These are phyloP conservation scores for Drosophila ercepeae DNA, from an alignment of 1,140 invertebrate genomes.

Conservation along the genomic window DNA sequence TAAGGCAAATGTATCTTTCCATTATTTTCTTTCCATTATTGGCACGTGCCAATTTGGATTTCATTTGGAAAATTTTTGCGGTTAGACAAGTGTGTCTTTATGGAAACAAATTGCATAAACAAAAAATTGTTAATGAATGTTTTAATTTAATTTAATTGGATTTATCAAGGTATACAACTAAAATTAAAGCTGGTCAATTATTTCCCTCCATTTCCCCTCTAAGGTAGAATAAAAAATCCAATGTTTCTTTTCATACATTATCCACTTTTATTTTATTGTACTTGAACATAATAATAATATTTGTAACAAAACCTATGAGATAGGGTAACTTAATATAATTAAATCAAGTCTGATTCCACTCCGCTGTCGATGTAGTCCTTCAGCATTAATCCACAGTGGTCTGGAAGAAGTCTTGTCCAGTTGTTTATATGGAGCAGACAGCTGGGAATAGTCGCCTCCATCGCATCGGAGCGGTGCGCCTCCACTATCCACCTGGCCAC, in stretches of 20 bases:
- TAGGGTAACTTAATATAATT: conserved; percentile 14
- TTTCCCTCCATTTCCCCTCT: too few species aligned
- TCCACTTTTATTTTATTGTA: conserved; percentile 21
- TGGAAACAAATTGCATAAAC: neutral
- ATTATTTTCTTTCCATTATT: too few species aligned
- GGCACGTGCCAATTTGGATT: too few species aligned
- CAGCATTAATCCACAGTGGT: conserved; percentile 78
- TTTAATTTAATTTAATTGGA: neutral
- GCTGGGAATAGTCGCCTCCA: conserved; percentile 85
- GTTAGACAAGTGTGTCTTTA: neutral
- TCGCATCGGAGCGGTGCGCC: conserved; percentile 86
- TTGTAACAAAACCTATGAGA: conserved; percentile 12
- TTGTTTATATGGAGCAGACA: conserved; percentile 82
- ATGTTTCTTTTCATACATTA: too few species aligned
- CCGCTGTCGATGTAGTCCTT: conserved; percentile 85
- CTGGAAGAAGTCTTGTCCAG: conserved; percentile 83
- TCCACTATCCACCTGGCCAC: conserved; percentile 88
- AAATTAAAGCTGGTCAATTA: too few species aligned
- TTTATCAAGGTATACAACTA: too few species aligned
- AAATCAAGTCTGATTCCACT: conserved; percentile 84
- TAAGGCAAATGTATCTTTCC: too few species aligned
- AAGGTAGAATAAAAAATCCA: too few species aligned
- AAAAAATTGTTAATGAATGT: neutral
- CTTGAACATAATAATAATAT: neutral
- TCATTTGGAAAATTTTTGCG: neutral